Base-by-base conservation (phyloP, 2,888 invertebrate genomes). In the Archaeoteleia sp. region DNA sequence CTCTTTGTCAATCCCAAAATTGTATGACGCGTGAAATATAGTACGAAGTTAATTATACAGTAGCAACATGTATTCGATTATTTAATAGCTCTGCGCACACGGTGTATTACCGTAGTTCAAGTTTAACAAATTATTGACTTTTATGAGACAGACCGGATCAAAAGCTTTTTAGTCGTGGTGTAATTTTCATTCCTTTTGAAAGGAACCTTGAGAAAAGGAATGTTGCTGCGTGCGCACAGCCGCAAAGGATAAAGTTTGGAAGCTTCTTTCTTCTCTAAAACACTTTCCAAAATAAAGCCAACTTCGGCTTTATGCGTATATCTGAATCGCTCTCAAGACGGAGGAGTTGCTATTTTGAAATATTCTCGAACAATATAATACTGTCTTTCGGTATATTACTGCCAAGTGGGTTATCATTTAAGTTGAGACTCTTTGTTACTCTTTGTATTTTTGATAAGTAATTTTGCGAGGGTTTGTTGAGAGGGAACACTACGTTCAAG, bases 261-360 rank as follows among this genome's bases (percentile, higher is more conserved):
- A 68, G n/a, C n/a, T n/a, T n/a, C 58, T 68, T 68, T 62, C 55
- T 60, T 48, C 54, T 35, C 58, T 42, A 48, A 68, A 68, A 63
- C 63, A 48, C 62, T 63, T 68, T 58, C 32, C 10, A 55, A 68
- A 68, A 68, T 68, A 55, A 60, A 69, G 54, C 55, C 37, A 65
- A 60, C 51, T 65, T 55, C 15, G 25, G 55, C 43, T 49, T 45
- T 46, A 20, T 14, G 29, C 25, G 48, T 27, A 30, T 45, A 34
- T 10, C 15, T 15, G 14, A 23, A 45, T 37, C 48, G 58, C 63
- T 58, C 58, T 58, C 23, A 30, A 5, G 27, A 39, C 27, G 34
- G 8, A 15, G 10, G 14, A 1, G 14, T 17, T 1, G 45, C 9
- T 10, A 30, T 29, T 30, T 8, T 10, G 15, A 14, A 40, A 23